Conservation (phyloP, 1,140 invertebrate genomes). For the Aethina tumida region DNA sequence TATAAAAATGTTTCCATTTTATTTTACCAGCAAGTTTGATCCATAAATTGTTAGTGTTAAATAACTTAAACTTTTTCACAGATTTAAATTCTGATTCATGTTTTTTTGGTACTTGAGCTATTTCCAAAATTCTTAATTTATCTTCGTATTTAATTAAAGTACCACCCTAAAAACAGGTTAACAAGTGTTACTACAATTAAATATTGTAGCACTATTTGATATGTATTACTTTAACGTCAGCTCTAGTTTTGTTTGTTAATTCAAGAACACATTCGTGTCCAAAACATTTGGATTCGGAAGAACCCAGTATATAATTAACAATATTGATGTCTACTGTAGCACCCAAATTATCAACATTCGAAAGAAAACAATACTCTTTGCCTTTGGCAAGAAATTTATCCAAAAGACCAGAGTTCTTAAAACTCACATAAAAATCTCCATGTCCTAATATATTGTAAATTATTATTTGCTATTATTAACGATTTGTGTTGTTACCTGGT, state of each 20-base stretch:
- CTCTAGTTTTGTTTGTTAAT: conserved; percentile 97
- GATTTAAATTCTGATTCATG: conserved; percentile 98
- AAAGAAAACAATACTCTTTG: conserved; percentile 93
- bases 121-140: conserved; percentile 92
- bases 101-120: conserved; percentile 97
- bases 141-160: conserved; percentile 96
- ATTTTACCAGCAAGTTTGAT: conserved; percentile 74
- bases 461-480: too few relatives aligned
- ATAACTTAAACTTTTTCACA: conserved; percentile 97
- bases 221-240: conserved; percentile 84
- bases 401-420: conserved; percentile 87
- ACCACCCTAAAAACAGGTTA: conserved; percentile 69
- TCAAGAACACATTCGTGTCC: conserved; percentile 96
- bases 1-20: too few relatives aligned
- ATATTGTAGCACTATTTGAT: too few relatives aligned
- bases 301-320: conserved; percentile 69
- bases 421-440: conserved; percentile 97
- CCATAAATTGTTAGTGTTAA: conserved; percentile 99
- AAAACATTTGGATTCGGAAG: conserved; percentile 36
- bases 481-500: too few relatives aligned
- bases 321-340: conserved; percentile 97
- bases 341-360: conserved; percentile 98
- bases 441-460: too few relatives aligned
- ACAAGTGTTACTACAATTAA: too few relatives aligned
- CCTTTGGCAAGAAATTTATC: conserved; percentile 81